phyloP scores from a whole-genome alignment of 2,113 vertebrate genomes.

The Percina caprodes region DNA sequence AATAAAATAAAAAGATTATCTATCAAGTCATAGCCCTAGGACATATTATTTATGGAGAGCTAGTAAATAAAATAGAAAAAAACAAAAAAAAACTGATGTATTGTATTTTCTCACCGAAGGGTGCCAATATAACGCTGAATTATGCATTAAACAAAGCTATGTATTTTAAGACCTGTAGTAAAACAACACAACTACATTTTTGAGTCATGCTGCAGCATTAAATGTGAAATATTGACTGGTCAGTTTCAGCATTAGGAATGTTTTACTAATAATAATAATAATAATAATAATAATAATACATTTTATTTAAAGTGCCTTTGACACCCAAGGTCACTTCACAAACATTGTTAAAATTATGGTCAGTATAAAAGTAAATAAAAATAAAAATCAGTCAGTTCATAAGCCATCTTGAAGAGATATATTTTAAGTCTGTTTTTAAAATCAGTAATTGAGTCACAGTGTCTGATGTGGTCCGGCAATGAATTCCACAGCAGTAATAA shows the following conservation, averaged over 20 bases:
- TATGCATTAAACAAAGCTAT: neutral
- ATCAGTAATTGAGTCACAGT: no score
- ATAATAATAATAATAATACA: no score
- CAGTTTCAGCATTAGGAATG: neutral
- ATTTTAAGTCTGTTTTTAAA: no score
- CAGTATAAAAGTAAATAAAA: no score
- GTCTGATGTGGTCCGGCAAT: no score
- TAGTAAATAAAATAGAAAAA: constrained; percentile 53
- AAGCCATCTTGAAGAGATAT: no score
- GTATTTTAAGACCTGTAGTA: constrained; percentile 11
- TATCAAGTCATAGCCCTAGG: constrained; percentile 23
- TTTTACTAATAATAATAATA: neutral
- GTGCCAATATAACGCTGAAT: neutral
- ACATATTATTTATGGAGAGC: constrained; percentile 20
- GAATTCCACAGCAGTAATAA: no score
- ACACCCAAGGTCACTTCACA: no score
- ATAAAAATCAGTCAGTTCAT: no score
- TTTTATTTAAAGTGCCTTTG: no score
- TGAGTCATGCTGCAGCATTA: neutral
- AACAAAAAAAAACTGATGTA: constrained; percentile 12
- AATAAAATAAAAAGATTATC: constrained; percentile 34
- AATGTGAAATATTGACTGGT: neutral
- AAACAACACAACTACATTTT: neutral
- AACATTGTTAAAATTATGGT: no score
- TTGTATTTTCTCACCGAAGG: constrained; percentile 31